phyloP scores from a whole-genome alignment of 35 echinoderm and acorn worm species.

The Eucidaris tribuloides region DNA sequence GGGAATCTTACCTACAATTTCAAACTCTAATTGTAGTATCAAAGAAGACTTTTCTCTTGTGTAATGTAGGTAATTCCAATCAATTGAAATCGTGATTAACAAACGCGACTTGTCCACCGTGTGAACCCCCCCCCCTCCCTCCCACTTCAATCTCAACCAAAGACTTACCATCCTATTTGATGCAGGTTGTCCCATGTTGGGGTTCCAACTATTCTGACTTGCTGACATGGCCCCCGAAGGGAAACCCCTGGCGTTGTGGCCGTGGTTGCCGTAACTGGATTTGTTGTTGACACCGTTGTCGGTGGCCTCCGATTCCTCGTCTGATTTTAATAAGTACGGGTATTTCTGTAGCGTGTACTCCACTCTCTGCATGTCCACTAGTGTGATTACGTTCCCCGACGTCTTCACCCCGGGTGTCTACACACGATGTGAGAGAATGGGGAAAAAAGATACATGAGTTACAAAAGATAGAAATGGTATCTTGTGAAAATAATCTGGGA shows the following conservation, averaged over 20 bases:
- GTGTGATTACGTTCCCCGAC: neutral
- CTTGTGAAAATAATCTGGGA: no score
- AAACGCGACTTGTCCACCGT: no score
- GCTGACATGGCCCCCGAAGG: neutral
- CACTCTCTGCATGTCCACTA: slow-evolving; percentile 14
- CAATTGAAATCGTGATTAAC: no score
- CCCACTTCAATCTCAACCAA: no score
- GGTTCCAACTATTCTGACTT: neutral
- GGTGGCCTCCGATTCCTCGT: neutral
- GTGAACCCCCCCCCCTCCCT: no score
- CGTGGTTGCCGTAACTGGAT: neutral
- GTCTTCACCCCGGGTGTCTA: slow-evolving; percentile 7
- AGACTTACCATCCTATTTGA: neutral
- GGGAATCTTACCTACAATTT: no score
- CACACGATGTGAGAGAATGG: no score
- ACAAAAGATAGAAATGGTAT: no score
- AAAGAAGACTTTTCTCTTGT: no score
- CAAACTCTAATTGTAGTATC: no score
- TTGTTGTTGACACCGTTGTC: slow-evolving; percentile 2
- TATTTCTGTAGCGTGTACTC: slow-evolving; percentile 5
- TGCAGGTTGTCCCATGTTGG: neutral
- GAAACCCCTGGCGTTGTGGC: neutral
- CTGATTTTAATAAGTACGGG: neutral
- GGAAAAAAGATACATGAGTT: no score
- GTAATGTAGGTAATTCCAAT: no score